A percentile compares a stretch with the other conserved stretches of the same genome.
Evolutionary conservation across 1,140 invertebrate genomes (phyloP).

Genomic region (Teleopsis dalmanni): DNA sequence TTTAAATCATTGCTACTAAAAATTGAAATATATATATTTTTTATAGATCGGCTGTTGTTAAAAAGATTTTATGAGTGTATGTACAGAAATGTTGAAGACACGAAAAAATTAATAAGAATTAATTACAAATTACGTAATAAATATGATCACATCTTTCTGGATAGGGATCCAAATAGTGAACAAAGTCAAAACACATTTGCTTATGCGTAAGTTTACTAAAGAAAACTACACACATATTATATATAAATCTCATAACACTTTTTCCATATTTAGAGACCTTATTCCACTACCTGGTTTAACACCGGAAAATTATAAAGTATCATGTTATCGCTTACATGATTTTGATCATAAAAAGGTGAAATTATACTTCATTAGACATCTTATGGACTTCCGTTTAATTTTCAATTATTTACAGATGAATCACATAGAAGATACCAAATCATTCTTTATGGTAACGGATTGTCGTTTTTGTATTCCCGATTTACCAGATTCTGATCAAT

Average conservation of each 20-base stretch:
- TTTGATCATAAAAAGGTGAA: constrained; percentile 48
- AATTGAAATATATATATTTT: not conserved
- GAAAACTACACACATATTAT: not conserved
- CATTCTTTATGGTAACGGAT: constrained; percentile 61
- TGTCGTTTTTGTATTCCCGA: constrained; percentile 52
- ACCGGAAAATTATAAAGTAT: constrained; percentile 51
- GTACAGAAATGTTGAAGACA: constrained; percentile 49
- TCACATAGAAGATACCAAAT: constrained; percentile 58
- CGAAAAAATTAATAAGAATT: constrained; percentile 55
- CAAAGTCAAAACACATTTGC: constrained; percentile 34
- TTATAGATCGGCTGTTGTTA: constrained; percentile 30
- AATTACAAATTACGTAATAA: constrained; percentile 59
- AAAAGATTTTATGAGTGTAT: constrained; percentile 45
- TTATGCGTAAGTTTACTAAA: constrained; percentile 28
- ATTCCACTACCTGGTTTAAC: constrained; percentile 52
- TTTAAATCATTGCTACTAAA: too few species aligned
- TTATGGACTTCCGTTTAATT: not conserved
- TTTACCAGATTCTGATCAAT: constrained; percentile 33
- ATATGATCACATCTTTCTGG: constrained; percentile 57
- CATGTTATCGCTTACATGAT: constrained; percentile 55
- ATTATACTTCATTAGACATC: not conserved
- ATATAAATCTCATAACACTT: not conserved
- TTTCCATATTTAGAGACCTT: constrained; percentile 47
- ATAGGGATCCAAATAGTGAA: constrained; percentile 50
- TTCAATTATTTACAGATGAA: constrained; percentile 46